A percentile compares a stretch with the other conserved stretches of the same genome.
Conservation (phyloP, 1,140 invertebrate genomes). For the Drosophila pallidifrons region DNA sequence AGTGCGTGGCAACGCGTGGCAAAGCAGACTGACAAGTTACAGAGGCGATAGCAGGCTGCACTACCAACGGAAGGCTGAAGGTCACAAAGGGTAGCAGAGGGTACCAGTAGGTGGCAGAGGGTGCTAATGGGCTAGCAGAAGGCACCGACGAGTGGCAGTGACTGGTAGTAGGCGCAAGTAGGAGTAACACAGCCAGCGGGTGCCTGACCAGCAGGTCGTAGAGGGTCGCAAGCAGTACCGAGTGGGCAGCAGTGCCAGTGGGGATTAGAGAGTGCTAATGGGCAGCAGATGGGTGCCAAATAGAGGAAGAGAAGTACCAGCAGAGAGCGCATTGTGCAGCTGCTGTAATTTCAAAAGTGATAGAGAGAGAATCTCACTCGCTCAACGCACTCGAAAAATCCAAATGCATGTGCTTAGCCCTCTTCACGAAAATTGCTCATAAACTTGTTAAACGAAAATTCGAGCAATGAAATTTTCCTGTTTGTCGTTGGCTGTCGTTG, state of each 20-base stretch:
- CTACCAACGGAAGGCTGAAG: neutral
- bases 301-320: too few species aligned
- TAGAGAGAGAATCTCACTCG: too few species aligned
- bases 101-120: neutral
- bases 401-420: constrained; percentile 52
- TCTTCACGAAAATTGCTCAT: constrained; percentile 51
- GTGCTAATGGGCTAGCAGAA: neutral
- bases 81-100: neutral
- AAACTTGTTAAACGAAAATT: constrained; percentile 76
- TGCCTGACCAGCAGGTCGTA: neutral
- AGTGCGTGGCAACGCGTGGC: neutral
- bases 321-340: neutral
- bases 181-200: neutral
- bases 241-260: too few species aligned
- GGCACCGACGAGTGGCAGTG: too few species aligned
- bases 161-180: neutral
- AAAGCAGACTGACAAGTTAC: neutral
- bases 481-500: constrained; percentile 13
- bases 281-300: too few species aligned
- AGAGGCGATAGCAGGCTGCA: neutral
- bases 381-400: constrained; percentile 51
- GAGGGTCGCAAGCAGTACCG: constrained; percentile 1
- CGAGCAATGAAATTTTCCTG: constrained; percentile 49
- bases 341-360: neutral
- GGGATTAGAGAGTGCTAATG: too few species aligned